Evolutionary conservation across 2,113 vertebrate species (phyloP).

Genomic region (Heterotilapia buettikoferi): DNA sequence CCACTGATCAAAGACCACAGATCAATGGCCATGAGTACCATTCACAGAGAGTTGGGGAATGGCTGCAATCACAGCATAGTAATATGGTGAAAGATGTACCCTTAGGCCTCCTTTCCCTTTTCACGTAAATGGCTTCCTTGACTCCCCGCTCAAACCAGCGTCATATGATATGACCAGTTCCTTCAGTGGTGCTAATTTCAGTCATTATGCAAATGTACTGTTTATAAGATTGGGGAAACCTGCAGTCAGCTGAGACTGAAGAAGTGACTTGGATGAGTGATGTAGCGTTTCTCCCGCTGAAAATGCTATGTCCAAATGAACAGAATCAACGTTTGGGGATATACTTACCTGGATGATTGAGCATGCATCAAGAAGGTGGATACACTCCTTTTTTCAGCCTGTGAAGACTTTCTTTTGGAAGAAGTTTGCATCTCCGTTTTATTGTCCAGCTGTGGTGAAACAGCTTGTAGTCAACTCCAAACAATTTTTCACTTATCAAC

Average conservation of each 20-base stretch:
- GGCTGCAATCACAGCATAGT: background rate
- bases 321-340: background rate
- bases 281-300: background rate
- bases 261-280: background rate
- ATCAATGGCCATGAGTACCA: background rate
- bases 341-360: background rate
- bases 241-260: background rate
- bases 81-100: background rate
- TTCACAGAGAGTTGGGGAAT: background rate
- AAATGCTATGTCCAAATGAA: background rate
- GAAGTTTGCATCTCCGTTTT: background rate
- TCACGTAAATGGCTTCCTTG: background rate
- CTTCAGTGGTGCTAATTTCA: background rate
- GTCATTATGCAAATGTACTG: background rate
- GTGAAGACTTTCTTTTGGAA: background rate
- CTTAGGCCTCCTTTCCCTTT: background rate
- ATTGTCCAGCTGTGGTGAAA: background rate
- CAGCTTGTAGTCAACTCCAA: background rate
- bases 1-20: background rate
- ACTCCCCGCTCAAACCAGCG: fast-evolving
- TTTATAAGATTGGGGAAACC: background rate
- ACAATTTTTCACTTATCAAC: background rate
- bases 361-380: background rate
- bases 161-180: background rate
- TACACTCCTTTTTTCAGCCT: fast-evolving